These are phyloP conservation scores for Eupithecia tripunctaria DNA, from an alignment of 2,888 invertebrate genomes.

Conservation along the genomic window DNA sequence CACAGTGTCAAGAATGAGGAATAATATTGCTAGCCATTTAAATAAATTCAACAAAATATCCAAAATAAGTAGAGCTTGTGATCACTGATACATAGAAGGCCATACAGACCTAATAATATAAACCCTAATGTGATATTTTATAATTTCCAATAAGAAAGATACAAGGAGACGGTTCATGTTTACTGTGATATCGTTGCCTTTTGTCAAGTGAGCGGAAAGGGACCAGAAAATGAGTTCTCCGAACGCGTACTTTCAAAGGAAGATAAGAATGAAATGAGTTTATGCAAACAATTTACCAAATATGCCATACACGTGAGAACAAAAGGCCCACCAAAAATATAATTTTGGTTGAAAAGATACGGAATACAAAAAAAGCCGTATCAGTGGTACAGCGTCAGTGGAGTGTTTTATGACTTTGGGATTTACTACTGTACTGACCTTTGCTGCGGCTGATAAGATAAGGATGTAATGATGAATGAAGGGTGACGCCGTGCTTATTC, in stretches of 20 bases:
- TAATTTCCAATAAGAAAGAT: slow-evolving; percentile 48
- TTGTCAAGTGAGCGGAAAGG: slow-evolving; percentile 52
- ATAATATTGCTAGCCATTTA: neutral
- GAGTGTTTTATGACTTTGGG: slow-evolving; percentile 34
- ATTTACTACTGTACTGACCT: slow-evolving; percentile 36
- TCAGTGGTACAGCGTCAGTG: slow-evolving; percentile 28
- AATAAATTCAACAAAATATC: neutral
- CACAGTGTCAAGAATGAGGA: neutral
- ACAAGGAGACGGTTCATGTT: slow-evolving; percentile 44
- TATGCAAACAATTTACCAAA: slow-evolving; percentile 56
- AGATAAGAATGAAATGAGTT: slow-evolving; percentile 59
- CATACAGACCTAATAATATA: slow-evolving; percentile 49
- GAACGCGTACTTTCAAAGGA: slow-evolving; percentile 53
- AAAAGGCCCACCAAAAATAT: slow-evolving; percentile 39
- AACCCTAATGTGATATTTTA: neutral
- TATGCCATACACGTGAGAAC: slow-evolving; percentile 46
- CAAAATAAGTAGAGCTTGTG: neutral
- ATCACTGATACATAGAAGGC: neutral
- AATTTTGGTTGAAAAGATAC: slow-evolving; percentile 24
- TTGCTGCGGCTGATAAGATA: slow-evolving; percentile 26
- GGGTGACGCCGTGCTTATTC: slow-evolving; percentile 16
- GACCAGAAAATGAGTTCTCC: slow-evolving; percentile 54
- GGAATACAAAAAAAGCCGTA: slow-evolving; percentile 20
- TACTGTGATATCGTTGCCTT: slow-evolving; percentile 47
- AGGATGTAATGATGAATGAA: slow-evolving; percentile 26